These are phyloP conservation scores for Nannoperca obscura DNA, from an alignment of 2,797 vertebrate species.

Conservation along the genomic window DNA sequence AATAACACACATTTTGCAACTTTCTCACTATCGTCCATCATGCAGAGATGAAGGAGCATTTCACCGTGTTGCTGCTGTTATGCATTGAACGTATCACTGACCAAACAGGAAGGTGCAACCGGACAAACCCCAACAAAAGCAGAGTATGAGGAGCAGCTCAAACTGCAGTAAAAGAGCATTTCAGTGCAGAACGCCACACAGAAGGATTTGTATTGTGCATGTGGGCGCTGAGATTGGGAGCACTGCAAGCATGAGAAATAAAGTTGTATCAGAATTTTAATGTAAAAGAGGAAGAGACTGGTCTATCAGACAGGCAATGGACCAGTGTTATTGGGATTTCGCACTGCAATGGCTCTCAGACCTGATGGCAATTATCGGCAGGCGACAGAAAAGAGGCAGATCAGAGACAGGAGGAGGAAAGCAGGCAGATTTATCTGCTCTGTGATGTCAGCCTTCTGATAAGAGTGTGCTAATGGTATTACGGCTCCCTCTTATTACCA, in stretches of 20 bases:
- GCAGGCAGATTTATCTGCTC: slow-evolving; percentile 26
- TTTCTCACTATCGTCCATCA: no score
- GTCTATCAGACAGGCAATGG: slow-evolving; percentile 48
- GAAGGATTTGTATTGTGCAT: not conserved
- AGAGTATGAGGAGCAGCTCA: not conserved
- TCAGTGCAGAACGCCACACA: not conserved
- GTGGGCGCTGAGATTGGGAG: not conserved
- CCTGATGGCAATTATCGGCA: slow-evolving; percentile 40
- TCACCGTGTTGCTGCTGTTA: not conserved
- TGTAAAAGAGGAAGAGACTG: not conserved
- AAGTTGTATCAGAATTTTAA: slow-evolving; percentile 3
- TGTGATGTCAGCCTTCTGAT: slow-evolving; percentile 39
- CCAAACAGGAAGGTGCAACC: not conserved
- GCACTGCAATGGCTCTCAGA: slow-evolving; percentile 17
- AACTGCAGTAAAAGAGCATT: not conserved
- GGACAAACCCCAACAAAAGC: not conserved
- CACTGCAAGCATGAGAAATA: not conserved
- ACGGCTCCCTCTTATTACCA: slow-evolving; percentile 31
- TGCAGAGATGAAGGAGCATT: not conserved
- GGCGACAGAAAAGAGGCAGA: slow-evolving; percentile 1
- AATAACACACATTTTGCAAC: no score
- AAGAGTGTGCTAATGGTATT: slow-evolving; percentile 39
- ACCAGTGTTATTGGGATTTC: slow-evolving; percentile 15
- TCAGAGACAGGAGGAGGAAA: slow-evolving; percentile 8
- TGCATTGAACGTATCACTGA: not conserved